Base-by-base conservation (phyloP, 2,797 vertebrate genomes). In the Echeneis naucrates region DNA sequence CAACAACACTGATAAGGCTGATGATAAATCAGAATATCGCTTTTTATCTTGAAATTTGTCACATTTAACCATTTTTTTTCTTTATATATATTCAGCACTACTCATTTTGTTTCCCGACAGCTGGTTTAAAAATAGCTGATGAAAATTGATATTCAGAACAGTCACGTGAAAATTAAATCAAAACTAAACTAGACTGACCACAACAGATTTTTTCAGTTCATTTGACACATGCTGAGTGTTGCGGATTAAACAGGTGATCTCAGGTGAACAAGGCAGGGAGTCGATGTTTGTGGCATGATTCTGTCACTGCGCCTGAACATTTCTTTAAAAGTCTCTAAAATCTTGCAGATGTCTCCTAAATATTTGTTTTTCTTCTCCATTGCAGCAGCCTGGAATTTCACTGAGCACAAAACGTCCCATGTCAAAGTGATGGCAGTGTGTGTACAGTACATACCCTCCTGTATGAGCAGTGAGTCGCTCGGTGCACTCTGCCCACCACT, bases 101-200 rank as follows among this genome's bases (percentile, higher is more conserved):
- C 8, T 35, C 14, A 13, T 23, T 16, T 8, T 33, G 13, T 24
- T 50, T 50, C 3, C 21, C 26, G 30, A 37, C 17, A 8, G 40
- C 16, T 5, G 2, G 38, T 17, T 33, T 9, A 33, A 33, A 33
- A 8, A 4, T 40, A 14, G 2, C 5, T 12, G 8, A 9, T 33
- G 32, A 33, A 33, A 7, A 40, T 14, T 24, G 40, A 16, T 9
- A 27, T 8, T 59, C 16, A 32, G 30, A 45, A 16, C 58, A 72
- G 32, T 19, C n/a, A 17, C 13, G 57, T n/a, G 16, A 24, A 53
- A 37, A 38, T 30, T 60, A 16, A 60, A 21, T 45, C 38, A 17
- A 16, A 44, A 53, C 17, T 24, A n/a, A 44, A 53, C 17, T 24
- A n/a, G 23, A 37, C 44, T 65, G 50, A 77, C 65, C 33, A 26